These are phyloP conservation scores for Philhelius pedissequus DNA, from an alignment of 2,888 invertebrate genomes.

Conservation along the genomic window DNA sequence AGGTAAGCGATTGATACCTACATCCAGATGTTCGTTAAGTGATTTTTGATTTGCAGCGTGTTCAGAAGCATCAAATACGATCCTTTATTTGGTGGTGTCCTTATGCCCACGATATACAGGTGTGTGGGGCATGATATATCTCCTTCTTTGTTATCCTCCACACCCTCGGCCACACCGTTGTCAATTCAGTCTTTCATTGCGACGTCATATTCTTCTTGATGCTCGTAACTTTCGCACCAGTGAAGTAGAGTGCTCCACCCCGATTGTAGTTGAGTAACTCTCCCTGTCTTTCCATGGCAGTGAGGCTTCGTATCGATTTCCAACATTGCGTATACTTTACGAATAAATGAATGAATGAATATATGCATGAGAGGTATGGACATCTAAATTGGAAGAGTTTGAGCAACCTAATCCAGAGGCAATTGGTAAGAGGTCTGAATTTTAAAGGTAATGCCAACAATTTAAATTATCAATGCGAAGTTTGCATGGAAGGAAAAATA, in stretches of 20 bases:
- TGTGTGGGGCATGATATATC: constrained; percentile 5
- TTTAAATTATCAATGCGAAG: too few species aligned
- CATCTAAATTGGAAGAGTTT: too few species aligned
- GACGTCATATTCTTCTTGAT: background rate
- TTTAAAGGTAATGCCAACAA: too few species aligned
- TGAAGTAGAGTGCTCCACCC: background rate
- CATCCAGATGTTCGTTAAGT: background rate
- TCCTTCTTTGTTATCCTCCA: background rate
- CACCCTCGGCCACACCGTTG: background rate
- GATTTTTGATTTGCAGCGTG: too few species aligned
- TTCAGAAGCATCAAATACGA: constrained; percentile 3
- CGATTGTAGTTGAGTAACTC: constrained; percentile 4
- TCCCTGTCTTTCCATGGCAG: background rate
- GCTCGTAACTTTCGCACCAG: constrained; percentile 10
- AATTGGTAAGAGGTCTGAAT: too few species aligned
- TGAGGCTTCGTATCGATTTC: too few species aligned
- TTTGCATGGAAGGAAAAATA: too few species aligned
- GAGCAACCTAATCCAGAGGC: too few species aligned
- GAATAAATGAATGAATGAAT: too few species aligned
- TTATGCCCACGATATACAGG: constrained; percentile 15
- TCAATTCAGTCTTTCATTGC: background rate
- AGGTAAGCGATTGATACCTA: background rate
- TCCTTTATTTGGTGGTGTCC: background rate
- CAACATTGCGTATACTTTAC: too few species aligned
- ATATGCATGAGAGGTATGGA: too few species aligned